These are phyloP conservation scores for Loris lydekkerianus DNA, from an alignment of 2,797 vertebrate species.

Conservation along the genomic window DNA sequence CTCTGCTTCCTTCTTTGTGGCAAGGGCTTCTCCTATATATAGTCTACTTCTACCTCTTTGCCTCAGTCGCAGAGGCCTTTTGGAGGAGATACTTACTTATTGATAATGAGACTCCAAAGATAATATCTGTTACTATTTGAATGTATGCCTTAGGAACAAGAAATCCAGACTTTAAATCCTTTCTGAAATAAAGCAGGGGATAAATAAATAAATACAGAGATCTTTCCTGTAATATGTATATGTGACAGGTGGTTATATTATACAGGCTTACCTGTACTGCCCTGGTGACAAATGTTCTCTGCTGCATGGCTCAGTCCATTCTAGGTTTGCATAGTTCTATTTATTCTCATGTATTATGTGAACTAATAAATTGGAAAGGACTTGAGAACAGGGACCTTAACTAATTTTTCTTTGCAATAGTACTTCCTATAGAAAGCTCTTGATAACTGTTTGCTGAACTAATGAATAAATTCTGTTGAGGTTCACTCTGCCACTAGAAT, in stretches of 20 bases:
- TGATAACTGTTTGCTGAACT: neutral
- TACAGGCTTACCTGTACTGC: neutral
- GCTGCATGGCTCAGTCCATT: neutral
- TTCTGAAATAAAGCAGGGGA: slow-evolving; percentile 23
- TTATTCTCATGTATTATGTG: slow-evolving; percentile 17
- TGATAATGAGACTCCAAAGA: neutral
- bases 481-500: neutral
- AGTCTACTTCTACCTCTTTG: neutral
- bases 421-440: neutral
- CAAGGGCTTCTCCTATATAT: neutral
- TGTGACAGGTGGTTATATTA: neutral
- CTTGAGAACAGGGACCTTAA: neutral
- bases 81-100: neutral
- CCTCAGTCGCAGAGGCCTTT: neutral
- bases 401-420: slow-evolving; percentile 20
- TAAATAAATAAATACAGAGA: neutral
- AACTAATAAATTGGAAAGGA: neutral
- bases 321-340: neutral
- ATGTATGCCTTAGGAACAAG: neutral
- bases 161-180: neutral
- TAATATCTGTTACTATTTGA: neutral
- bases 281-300: neutral
- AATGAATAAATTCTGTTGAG: neutral
- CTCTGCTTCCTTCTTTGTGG: neutral
- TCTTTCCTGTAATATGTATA: neutral